Evolutionary conservation across 2,888 invertebrate genomes (phyloP), one percentile per base, ranked within the genome.

Genomic region (Scaptomyza cyrtandrae): DNA sequence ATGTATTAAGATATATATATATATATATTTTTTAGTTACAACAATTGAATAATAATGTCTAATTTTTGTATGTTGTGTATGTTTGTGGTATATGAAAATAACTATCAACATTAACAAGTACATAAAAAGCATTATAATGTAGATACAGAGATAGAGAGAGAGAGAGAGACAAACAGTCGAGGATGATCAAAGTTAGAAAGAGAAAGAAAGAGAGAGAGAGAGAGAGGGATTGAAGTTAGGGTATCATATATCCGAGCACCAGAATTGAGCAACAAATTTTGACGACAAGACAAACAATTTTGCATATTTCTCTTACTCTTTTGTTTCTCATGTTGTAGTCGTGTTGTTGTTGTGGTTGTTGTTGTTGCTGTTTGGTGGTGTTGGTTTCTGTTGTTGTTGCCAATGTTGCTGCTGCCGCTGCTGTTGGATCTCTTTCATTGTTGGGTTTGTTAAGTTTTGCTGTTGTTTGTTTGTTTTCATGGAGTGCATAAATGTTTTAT

Each of bases 221-320:
- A 46, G 29, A 54, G 49, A 52, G 63, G 11, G 49, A 31, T 31
- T 16, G 24, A 33, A 19, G 41, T 39, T 16, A 13, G 48, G 14
- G 46, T 48, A 31, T 44, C 29, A 45, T n/a, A n/a, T n/a, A n/a
- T 49, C 16, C 50, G 45, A 58, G 45, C 63, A 71, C 58, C 71
- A 58, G 33, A 4, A 29, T 64, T 37, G 52, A 55, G 46, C 49
- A 13, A 31, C n/a, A 39, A 29, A 55, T 37, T 27, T 65, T 37
- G 31, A 3, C 19, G 19, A 19, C 19, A 43, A 16, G 43, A 59
- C 48, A 66, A 16, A 31, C 48, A 48, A 9, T 33, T 33, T 33
- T 10, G 33, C 45, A 45, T 45, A 27, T 44, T 46, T 43, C 70
- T 71, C 70, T 71, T 71, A 71, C 71, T 70, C 54, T 52, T 69